Evolutionary conservation across 2,113 vertebrate species (phyloP).

Genomic region (Butastur rufipennis): DNA sequence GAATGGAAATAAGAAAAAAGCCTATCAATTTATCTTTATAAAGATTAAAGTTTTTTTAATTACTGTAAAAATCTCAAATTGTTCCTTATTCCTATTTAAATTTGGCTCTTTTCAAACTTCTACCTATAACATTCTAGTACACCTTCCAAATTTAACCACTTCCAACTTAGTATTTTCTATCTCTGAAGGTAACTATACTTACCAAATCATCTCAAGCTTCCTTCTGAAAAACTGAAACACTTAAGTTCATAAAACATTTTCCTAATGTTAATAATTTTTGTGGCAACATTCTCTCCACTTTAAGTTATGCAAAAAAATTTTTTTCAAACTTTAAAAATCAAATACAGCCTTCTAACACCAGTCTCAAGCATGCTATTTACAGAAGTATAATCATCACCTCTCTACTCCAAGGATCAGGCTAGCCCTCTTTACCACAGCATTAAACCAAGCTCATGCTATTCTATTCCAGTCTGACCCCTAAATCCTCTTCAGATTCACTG

Average conservation of each 20-base stretch:
- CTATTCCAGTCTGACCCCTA: constrained; percentile 38
- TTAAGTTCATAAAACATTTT: neutral
- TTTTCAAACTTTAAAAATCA: neutral
- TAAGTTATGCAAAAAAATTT: neutral
- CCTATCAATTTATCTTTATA: neutral
- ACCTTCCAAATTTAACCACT: neutral
- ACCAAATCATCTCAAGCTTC: neutral
- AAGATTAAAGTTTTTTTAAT: neutral
- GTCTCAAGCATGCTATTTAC: constrained; percentile 5
- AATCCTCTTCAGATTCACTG: constrained; percentile 14
- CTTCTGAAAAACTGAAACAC: neutral
- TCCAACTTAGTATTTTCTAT: neutral
- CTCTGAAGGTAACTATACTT: neutral
- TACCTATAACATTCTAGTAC: neutral
- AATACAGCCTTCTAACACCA: neutral
- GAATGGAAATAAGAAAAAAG: neutral
- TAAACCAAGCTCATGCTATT: constrained; percentile 23
- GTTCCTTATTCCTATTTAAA: neutral
- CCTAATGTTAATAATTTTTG: neutral
- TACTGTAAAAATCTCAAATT: neutral
- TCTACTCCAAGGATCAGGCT: neutral
- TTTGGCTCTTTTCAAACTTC: neutral
- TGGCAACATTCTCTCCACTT: neutral
- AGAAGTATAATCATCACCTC: neutral
- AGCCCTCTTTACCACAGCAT: constrained; percentile 17